A percentile compares a stretch with the other conserved stretches of the same genome.
Conservation (phyloP, 2,113 vertebrate species). For the Ammodytes marinus region DNA sequence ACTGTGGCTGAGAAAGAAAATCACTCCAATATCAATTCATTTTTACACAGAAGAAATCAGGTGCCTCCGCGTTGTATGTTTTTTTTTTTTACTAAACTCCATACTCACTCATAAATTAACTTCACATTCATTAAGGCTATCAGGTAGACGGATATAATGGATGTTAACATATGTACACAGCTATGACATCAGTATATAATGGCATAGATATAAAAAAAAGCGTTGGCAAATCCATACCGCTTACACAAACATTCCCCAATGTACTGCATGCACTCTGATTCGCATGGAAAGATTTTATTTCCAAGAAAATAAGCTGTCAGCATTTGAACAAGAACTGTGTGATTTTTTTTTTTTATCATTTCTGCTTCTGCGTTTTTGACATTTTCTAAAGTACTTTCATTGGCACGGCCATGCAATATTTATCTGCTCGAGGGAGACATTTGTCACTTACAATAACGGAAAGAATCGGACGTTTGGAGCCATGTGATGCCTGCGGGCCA, state of each 20-base stretch:
- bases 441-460: conserved; percentile 55
- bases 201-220: background rate
- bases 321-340: background rate
- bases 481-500: conserved; percentile 34
- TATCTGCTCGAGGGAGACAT: conserved; percentile 58
- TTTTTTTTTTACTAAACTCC: background rate
- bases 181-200: background rate
- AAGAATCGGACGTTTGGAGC: conserved; percentile 32
- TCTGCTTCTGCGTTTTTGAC: conserved; percentile 40
- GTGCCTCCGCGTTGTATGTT: background rate
- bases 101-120: no score
- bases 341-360: conserved; percentile 20
- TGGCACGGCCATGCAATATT: conserved; percentile 51
- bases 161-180: background rate
- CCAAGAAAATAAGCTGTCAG: conserved; percentile 15
- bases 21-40: background rate
- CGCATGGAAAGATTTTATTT: background rate
- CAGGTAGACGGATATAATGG: background rate
- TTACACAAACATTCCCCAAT: background rate
- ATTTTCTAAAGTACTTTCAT: conserved; percentile 54
- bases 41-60: background rate
- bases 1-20: background rate
- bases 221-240: background rate
- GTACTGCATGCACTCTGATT: background rate
- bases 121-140: background rate